Evolutionary conservation across 1,140 invertebrate species (phyloP), one percentile per base, ranked within the genome.

Genomic region (Aphelinus certus): DNA sequence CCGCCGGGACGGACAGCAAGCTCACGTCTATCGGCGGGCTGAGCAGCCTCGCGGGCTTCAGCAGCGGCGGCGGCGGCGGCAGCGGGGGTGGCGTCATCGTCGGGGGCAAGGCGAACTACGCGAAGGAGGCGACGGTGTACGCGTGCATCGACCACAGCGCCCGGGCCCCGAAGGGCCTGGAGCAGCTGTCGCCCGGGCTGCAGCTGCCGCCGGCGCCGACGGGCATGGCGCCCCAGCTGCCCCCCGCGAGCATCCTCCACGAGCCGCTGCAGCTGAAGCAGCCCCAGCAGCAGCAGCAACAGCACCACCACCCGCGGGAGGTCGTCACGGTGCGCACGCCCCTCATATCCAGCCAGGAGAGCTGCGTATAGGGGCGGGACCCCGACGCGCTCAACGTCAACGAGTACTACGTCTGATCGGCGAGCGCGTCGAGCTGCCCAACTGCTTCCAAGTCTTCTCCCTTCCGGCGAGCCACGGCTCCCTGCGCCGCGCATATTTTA

Each of bases 321-420:
- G 92, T 95, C 7, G 94, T 95, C 10, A 95, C 94, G 3, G 94
- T 95, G 26, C 89, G 94, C 79, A 95, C 94, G 48, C 94, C 94
- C 1, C 87, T 95, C 2, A 92, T 95, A 70, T 94, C 92, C 63
- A 93, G 94, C 82, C 94, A 95, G 83, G 94, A 95, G 83, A 95
- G 94, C 83, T 95, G 94, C 84, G 94, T 95, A 86, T 95, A 95
- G 87, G 87, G 85, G 68, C 79, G 86, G 81, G 85, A 88, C 46
- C 78, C 81, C 80, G 87, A 87, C 86, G 85, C 87, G 83, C 86
- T 87, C 78, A 85, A 86, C 82, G 81, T 88, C 82, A 88, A 88
- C 82, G 87, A 88, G 79, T 88, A 88, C 79, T 88, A 88, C 82
- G 87, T 88, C 79, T 88, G 84, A 87, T 83, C 81, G 77, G 78